Evolutionary conservation across 1,140 invertebrate species (phyloP).

Genomic region (Cecropterus lyciades): DNA sequence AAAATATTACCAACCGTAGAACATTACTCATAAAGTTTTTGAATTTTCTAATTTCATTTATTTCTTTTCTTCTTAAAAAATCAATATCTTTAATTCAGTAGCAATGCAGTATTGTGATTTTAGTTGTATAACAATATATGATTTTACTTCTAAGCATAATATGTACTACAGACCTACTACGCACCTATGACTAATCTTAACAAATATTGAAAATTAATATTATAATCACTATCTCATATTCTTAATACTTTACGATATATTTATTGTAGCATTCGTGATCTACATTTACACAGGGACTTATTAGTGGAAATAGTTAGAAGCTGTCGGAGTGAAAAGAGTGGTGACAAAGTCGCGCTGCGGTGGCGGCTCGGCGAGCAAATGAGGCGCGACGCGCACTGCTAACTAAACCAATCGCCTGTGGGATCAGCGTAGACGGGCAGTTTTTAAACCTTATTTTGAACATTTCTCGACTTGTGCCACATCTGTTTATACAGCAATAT

Average conservation of each 20-base stretch:
- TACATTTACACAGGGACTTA: constrained; percentile 65
- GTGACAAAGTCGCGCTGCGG: constrained; percentile 67
- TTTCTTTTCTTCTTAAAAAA: too few species aligned
- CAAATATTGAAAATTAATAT: too few species aligned
- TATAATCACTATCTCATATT: not conserved
- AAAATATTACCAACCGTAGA: too few species aligned
- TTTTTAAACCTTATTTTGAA: constrained; percentile 17
- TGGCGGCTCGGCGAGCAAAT: constrained; percentile 75
- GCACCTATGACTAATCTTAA: too few species aligned
- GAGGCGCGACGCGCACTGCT: constrained; percentile 80
- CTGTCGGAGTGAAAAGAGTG: constrained; percentile 75
- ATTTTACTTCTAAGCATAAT: too few species aligned
- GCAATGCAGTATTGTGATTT: too few species aligned
- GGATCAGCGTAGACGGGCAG: constrained; percentile 51
- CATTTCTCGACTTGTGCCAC: not conserved
- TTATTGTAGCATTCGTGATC: constrained; percentile 38
- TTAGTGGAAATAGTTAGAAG: constrained; percentile 74
- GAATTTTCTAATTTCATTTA: too few species aligned
- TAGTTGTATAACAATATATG: too few species aligned
- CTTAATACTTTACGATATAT: constrained; percentile 1
- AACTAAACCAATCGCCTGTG: constrained; percentile 81
- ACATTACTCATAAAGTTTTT: too few species aligned
- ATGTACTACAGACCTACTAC: too few species aligned
- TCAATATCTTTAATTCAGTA: too few species aligned
- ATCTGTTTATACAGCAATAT: too few species aligned